Percentiles rank a stretch among this genome's conserved stretches.
phyloP scores from a whole-genome alignment of 2,113 vertebrate species.

The Clarias macrocephalus region DNA sequence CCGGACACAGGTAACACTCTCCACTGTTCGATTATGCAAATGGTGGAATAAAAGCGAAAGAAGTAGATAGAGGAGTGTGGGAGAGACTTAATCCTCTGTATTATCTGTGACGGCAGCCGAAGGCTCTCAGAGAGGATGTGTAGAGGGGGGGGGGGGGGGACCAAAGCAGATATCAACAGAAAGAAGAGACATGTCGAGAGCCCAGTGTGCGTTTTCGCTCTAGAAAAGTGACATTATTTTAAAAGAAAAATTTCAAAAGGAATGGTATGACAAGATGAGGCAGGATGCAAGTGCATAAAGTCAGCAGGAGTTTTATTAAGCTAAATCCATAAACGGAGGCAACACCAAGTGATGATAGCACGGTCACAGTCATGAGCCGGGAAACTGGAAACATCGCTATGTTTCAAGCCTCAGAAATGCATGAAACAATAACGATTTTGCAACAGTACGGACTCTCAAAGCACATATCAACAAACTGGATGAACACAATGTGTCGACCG shows the following conservation, averaged over 20 bases:
- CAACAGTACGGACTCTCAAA: background rate
- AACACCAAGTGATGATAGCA: background rate
- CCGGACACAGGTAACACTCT: conserved; percentile 28
- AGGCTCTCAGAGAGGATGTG: conserved; percentile 14
- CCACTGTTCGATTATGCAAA: conserved; percentile 35
- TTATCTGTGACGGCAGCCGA: conserved; percentile 44
- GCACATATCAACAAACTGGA: background rate
- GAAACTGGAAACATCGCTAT: background rate
- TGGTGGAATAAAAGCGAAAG: conserved; percentile 17
- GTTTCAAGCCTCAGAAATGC: background rate
- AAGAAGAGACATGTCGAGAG: background rate
- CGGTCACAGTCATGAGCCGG: background rate
- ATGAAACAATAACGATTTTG: background rate
- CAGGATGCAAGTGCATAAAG: background rate
- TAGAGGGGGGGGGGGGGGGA: background rate
- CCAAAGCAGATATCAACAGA: background rate
- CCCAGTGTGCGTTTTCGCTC: background rate
- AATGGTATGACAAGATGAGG: background rate
- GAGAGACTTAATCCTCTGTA: conserved; percentile 32
- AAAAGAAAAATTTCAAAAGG: background rate
- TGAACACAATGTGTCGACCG: background rate
- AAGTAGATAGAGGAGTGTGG: conserved; percentile 12
- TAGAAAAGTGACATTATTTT: background rate
- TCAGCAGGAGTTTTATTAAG: background rate
- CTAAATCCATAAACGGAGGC: background rate